phyloP scores from a whole-genome alignment of 2,113 vertebrate genomes.

The Sinocyclocheilus anshuiensis region DNA sequence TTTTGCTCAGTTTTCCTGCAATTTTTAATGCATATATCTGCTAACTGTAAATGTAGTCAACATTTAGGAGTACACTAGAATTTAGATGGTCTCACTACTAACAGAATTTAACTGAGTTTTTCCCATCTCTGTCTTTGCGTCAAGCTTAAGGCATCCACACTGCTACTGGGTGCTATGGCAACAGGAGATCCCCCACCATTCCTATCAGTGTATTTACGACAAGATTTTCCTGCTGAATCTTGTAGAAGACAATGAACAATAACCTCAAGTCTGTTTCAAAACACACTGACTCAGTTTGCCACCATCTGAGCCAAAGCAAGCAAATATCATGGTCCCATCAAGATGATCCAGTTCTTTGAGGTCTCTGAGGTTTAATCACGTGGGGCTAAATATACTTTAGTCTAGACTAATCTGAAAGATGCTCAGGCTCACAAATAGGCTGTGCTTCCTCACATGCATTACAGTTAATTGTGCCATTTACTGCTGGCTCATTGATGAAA shows the following conservation, averaged over 20 bases:
- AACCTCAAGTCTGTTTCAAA: slow-evolving; percentile 4
- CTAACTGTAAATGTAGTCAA: background rate
- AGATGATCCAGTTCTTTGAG: slow-evolving; percentile 20
- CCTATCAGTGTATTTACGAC: slow-evolving; percentile 26
- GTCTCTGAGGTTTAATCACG: slow-evolving; percentile 12
- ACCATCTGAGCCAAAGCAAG: slow-evolving; percentile 14
- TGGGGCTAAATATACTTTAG: slow-evolving; percentile 30
- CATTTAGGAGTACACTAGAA: background rate
- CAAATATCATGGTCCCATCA: background rate
- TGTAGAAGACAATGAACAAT: slow-evolving; percentile 34
- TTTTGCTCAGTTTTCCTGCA: background rate
- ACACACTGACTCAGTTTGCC: slow-evolving; percentile 27
- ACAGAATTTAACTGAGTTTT: slow-evolving; percentile 10
- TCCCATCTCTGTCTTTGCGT: slow-evolving; percentile 27
- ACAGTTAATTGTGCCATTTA: background rate
- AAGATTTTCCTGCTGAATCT: slow-evolving; percentile 14
- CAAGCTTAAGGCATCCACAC: slow-evolving; percentile 58
- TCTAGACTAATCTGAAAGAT: slow-evolving; percentile 27
- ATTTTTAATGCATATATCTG: background rate
- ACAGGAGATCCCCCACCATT: slow-evolving; percentile 61
- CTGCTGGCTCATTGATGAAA: background rate
- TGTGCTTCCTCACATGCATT: background rate
- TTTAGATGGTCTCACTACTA: background rate
- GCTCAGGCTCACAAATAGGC: background rate
- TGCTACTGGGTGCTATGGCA: slow-evolving; percentile 71